Evolutionary conservation across 2,888 invertebrate species (phyloP).

Genomic region (Plagodis pulveraria): DNA sequence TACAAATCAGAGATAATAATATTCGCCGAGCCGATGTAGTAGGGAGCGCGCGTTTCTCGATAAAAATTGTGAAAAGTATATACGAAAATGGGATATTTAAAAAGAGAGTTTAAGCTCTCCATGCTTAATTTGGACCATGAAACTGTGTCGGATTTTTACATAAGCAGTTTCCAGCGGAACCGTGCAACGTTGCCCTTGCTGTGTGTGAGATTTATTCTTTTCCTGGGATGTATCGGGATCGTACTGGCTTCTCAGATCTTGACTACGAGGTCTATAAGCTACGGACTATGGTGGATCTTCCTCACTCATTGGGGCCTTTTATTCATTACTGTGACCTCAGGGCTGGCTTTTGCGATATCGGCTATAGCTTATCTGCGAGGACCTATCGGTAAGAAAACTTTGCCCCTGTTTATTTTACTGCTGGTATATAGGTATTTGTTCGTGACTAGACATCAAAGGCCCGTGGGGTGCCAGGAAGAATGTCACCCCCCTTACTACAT

Average conservation of each 20-base stretch:
- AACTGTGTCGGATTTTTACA: constrained; percentile 58
- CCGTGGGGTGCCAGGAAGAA: too few relatives aligned
- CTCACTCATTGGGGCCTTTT: constrained; percentile 74
- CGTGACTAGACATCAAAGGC: too few relatives aligned
- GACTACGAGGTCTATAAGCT: constrained; percentile 25
- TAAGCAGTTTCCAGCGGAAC: constrained; percentile 61
- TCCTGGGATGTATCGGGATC: constrained; percentile 59
- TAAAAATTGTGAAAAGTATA: constrained; percentile 9
- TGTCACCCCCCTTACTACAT: too few relatives aligned
- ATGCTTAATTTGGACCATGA: constrained; percentile 61
- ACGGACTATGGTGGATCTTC: constrained; percentile 64
- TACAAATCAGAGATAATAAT: constrained; percentile 46
- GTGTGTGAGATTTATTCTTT: constrained; percentile 55
- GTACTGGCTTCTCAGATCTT: constrained; percentile 56
- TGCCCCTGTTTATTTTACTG: too few relatives aligned
- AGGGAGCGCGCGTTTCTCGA: constrained; percentile 22
- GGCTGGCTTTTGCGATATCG: constrained; percentile 59
- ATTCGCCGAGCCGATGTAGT: constrained; percentile 37
- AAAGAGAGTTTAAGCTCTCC: constrained; percentile 51
- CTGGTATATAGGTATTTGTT: too few relatives aligned
- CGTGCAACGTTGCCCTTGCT: constrained; percentile 58
- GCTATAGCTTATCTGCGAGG: constrained; percentile 49
- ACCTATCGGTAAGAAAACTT: constrained; percentile 60
- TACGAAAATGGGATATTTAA: constrained; percentile 65
- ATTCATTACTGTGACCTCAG: constrained; percentile 57